Base-by-base conservation (phyloP, 2,888 invertebrate species). In the Keiferia lycopersicella region DNA sequence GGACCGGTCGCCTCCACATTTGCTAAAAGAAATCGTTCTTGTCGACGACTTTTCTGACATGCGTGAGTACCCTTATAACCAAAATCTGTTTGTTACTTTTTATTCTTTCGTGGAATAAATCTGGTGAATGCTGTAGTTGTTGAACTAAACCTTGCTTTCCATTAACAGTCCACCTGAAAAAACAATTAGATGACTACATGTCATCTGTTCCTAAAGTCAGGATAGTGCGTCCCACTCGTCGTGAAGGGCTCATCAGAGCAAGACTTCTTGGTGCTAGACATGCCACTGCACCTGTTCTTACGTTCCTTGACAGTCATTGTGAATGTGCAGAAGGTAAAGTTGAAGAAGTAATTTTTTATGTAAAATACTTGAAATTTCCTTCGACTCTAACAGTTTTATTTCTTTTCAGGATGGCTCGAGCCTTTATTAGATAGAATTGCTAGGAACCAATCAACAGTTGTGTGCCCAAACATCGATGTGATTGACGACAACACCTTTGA, bases 231-330 rank as follows among this genome's bases (percentile, higher is more conserved):
- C 96, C 97, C 2, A 88, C 93, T 61, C 95, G 96, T 78, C 93
- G 99, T 38, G 97, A 98, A 86, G 99, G 99, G 14, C 92, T 99
- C 68, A 98, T 99, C 75, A 93, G 98, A 68, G 98, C 98, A 0
- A 93, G 98, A 70, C 91, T 99, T 12, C 84, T 97, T 67, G 99
- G 98, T 1, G 95, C 96, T 30, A 92, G 93, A 45, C 92, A 94
- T 61, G 96, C 96, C 41, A 94, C 92, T 26, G 96, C 96, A 0
- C 94, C 95, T 0, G 96, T 98, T 0, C 93, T 99, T 66, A 97
- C 98, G 18, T 99, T 97, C 88, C 93, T 99, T 66, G 99, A 99
- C 84, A 98, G 98, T 22, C 99, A 99, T 84, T 98, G 99, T 88
- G 99, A 99, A 88, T 98, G 98, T 84, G 95, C 97, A 30, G 14